Base-by-base conservation (phyloP, 2,888 invertebrate genomes). In the Sphaerophoria rueppellii region DNA sequence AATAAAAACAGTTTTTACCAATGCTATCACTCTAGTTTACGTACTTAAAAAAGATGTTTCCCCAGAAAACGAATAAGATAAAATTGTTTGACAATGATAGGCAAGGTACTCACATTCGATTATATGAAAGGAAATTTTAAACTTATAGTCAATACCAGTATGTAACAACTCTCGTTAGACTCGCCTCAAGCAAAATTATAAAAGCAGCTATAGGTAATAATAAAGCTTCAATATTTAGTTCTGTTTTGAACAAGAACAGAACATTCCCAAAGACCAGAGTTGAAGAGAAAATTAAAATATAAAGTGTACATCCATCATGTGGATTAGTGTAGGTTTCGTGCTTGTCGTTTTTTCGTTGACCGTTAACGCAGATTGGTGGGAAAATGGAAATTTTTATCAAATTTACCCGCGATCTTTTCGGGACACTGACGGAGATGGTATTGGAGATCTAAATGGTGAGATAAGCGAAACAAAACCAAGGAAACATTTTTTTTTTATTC, bases 361-460 rank as follows among this genome's bases (percentile, higher is more conserved):
- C 54, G 76, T 63, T 1, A 69, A 61, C 16, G 87, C 77, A 5
- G 89, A 90, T 75, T 91, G 91, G 91, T 91, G 90, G 90, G 89
- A 91, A 78, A 89, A 89, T 81, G 91, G 90, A 37, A 91, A 91
- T 87, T 94, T 96, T 88, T 97, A 98, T 90, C 96, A 97, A 90
- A 94, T 96, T 24, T 96, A 96, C 89, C 95, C 96, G 0, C 93
- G 95, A 87, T 96, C 96, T 0, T 97, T 96, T 92, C 94, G 94
- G 88, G 98, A 98, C 90, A 94, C 95, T 61, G 91, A 96, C 89
- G 95, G 95, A 0, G 96, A 96, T 90, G 97, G 97, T 6, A 93
- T 95, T 58, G 94, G 94, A 7, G 94, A 94, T 89, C 88, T 94
- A 5, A 94, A 94, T 88, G 94, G 94, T 93, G 90, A 50, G 54